These are phyloP conservation scores for Tetramorium alpestre DNA, from an alignment of 1,140 invertebrate genomes.

Conservation along the genomic window DNA sequence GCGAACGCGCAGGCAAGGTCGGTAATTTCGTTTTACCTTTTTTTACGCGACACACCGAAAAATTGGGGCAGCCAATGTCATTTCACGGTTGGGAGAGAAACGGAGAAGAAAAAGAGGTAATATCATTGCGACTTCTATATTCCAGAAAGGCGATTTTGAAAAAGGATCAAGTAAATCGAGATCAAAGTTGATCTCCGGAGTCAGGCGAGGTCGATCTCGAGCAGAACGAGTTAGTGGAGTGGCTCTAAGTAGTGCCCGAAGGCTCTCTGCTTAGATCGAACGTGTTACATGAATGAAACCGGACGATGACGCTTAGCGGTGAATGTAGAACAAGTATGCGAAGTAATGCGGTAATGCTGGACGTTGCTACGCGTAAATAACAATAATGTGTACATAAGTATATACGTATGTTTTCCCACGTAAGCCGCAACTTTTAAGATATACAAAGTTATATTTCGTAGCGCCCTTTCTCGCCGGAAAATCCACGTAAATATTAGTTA, in stretches of 20 bases:
- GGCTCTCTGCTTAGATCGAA: slow-evolving; percentile 41
- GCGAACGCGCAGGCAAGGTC: not conserved
- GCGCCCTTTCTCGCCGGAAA: not conserved
- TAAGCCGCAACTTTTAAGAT: not conserved
- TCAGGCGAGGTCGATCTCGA: not conserved
- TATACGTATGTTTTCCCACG: not conserved
- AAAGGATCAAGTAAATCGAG: not conserved
- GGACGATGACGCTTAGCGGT: slow-evolving; percentile 27
- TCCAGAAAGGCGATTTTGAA: not conserved
- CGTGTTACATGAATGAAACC: slow-evolving; percentile 43
- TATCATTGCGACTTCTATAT: not conserved
- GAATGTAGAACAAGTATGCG: slow-evolving; percentile 39
- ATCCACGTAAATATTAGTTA: not conserved
- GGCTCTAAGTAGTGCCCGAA: slow-evolving; percentile 11
- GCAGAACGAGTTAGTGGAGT: slow-evolving; percentile 18
- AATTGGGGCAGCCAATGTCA: not conserved
- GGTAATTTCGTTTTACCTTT: not conserved
- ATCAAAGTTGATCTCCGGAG: not conserved
- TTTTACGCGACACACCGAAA: not conserved
- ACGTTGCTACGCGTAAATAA: slow-evolving; percentile 20
- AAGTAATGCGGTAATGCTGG: not conserved
- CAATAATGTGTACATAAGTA: not conserved
- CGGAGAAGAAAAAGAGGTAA: not conserved
- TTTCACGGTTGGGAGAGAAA: not conserved
- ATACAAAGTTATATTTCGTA: not conserved